Evolutionary conservation across 2,113 vertebrate genomes (phyloP).

Genomic region (Scalopus aquaticus): DNA sequence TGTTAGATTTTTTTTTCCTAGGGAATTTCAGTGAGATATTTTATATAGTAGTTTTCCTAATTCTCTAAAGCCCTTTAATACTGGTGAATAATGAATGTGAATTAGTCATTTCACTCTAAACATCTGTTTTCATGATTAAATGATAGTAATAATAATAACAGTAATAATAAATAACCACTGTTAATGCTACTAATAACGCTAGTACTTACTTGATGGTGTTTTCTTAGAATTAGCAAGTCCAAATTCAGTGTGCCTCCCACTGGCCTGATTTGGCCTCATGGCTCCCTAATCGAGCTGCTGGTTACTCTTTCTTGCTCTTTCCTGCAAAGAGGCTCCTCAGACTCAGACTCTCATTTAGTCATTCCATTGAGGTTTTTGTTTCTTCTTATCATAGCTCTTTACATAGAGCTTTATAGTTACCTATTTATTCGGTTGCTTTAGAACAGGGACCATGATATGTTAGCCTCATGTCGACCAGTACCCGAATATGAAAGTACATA

Average conservation of each 20-base stretch:
- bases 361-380: background rate
- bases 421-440: background rate
- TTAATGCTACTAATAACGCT: background rate
- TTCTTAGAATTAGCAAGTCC: background rate
- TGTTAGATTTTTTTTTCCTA: background rate
- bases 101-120: slow-evolving; percentile 16
- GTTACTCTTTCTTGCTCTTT: background rate
- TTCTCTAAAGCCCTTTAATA: slow-evolving; percentile 3
- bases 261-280: background rate
- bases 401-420: background rate
- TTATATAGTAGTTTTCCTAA: background rate
- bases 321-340: background rate
- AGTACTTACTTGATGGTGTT: background rate
- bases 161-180: background rate
- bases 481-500: background rate
- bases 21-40: background rate
- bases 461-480: background rate
- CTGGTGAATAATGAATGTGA: background rate
- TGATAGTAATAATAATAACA: background rate
- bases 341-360: background rate
- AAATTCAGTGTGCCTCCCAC: background rate
- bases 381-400: background rate
- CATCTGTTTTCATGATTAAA: background rate
- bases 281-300: background rate
- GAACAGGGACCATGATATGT: background rate